Evolutionary conservation across 2,113 vertebrate species (phyloP), one percentile per base, ranked within the genome.

Genomic region (Chloropsis hardwickii): DNA sequence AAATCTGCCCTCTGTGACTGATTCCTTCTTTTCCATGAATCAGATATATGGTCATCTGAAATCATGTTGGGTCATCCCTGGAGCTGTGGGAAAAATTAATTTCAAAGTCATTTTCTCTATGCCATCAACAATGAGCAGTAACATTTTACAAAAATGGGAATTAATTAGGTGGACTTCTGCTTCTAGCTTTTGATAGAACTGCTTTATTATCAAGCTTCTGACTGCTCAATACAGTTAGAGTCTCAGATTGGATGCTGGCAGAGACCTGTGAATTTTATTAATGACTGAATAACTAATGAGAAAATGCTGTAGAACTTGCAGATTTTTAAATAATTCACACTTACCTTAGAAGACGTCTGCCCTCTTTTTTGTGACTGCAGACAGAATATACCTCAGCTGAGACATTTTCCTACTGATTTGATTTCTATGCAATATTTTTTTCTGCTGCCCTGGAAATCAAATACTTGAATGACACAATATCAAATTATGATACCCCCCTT

Each of bases 391-490:
- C 24, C 80, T 95, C 76, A 88, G 19, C 35, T 24, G 47, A 90
- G 35, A 92, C 24, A 51, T 81, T 93, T 94, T 92, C 5, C 27
- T 70, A 65, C 44, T 88, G 47, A 44, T 86, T 90, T 90, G 50
- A 80, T 92, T 92, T 78, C 56, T 73, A 40, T 62, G 37, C 6
- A 13, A n/a, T 76, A 53, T 31, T 64, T 82, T 77, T 80, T 91
- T 54, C 60, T 93, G 28, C 67, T 71, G 8, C 57, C 90, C 51
- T 94, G 74, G 31, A 83, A 86, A 94, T 85, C 62, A 95, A 74
- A 94, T 90, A 85, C 58, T 73, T 80, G 47, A 58, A 86, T 91
- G 67, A 83, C 74, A 94, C 86, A 91, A 90, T n/a, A 95, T n/a
- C n/a, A n/a, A n/a, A n/a, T n/a, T n/a, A n/a, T n/a, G n/a, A n/a